Conservation (phyloP, 2,888 invertebrate species). For the Anaspis maculata region DNA sequence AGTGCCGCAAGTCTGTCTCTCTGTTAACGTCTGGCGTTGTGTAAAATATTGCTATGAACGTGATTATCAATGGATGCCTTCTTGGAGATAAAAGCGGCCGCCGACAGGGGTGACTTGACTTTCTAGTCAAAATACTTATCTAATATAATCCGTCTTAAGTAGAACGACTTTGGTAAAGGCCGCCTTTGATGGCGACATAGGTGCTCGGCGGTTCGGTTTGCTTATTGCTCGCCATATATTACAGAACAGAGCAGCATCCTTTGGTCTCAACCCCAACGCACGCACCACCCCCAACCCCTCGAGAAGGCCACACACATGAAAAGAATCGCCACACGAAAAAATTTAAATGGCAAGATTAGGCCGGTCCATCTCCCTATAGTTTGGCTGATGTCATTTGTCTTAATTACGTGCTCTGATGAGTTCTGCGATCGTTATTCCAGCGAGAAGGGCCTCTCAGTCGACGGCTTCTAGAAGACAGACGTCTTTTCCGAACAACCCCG, state of each 20-base stretch:
- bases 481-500: too few species aligned
- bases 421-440: slow-evolving; percentile 1
- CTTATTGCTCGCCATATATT: too few species aligned
- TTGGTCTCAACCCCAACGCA: too few species aligned
- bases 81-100: slow-evolving; percentile 16
- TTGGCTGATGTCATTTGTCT: slow-evolving; percentile 13
- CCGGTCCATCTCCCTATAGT: slow-evolving; percentile 6
- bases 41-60: slow-evolving; percentile 21
- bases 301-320: too few species aligned
- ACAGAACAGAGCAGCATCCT: too few species aligned
- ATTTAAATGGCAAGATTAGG: slow-evolving; percentile 10
- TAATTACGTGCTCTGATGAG: slow-evolving; percentile 11
- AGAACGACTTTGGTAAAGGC: too few species aligned
- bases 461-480: too few species aligned
- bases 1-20: slow-evolving; percentile 5
- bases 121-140: slow-evolving; percentile 21
- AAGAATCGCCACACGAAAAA: too few species aligned
- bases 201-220: too few species aligned
- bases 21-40: slow-evolving; percentile 11
- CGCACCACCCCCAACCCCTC: too few species aligned
- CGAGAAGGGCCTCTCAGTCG: too few species aligned
- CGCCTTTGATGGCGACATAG: too few species aligned
- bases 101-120: slow-evolving; percentile 23
- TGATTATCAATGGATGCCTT: slow-evolving; percentile 21
- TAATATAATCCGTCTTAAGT: slow-evolving; percentile 1